phyloP scores from a whole-genome alignment of 2,797 vertebrate genomes.

The Rhabdophis nuchalis region DNA sequence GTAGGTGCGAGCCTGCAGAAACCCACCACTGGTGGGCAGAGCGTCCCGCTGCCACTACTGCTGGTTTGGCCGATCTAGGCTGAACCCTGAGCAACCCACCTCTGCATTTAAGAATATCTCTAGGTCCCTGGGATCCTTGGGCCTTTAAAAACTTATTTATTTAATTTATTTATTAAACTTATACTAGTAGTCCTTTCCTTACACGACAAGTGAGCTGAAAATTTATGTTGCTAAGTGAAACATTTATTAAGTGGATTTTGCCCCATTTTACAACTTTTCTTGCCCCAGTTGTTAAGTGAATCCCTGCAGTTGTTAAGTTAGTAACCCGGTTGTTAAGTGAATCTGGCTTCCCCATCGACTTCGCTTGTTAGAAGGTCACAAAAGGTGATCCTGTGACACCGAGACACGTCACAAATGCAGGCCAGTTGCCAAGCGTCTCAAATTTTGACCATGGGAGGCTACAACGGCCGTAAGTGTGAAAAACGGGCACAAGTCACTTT shows the following conservation, averaged over 20 bases:
- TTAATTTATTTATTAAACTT: not conserved
- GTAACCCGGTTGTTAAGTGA: not conserved
- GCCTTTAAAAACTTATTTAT: not conserved
- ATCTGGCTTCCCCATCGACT: not conserved
- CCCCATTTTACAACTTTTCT: not conserved
- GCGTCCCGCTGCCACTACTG: too few species aligned
- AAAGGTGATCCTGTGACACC: not conserved
- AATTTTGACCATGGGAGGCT: not conserved
- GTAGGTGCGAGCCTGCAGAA: too few species aligned
- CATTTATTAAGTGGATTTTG: not conserved
- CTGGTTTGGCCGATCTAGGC: too few species aligned
- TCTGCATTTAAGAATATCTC: not conserved
- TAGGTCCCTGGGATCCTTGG: accelerated
- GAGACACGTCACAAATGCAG: not conserved
- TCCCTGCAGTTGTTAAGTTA: not conserved
- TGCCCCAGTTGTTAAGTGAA: not conserved
- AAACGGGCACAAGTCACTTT: not conserved
- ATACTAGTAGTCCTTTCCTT: not conserved
- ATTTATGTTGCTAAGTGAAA: not conserved
- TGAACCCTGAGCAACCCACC: too few species aligned
- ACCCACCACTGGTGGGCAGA: too few species aligned
- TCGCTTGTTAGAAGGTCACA: not conserved
- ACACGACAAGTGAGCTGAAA: not conserved
- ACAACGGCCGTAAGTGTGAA: not conserved
- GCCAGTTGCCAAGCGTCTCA: not conserved